Conservation (phyloP, 2,888 invertebrate species). For the Synanthedon andrenaeformis region DNA sequence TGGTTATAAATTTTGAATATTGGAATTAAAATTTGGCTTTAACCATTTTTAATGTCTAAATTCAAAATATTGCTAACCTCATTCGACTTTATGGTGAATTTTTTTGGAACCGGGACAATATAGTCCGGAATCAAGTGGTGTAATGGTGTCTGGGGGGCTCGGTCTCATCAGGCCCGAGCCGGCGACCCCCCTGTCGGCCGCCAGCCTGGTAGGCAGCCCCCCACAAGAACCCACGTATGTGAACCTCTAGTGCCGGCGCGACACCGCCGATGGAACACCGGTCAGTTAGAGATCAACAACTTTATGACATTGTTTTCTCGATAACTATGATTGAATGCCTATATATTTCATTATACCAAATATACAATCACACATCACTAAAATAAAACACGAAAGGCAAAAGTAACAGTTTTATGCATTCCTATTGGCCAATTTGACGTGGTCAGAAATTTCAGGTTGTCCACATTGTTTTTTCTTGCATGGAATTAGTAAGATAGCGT, state of each 20-base stretch:
- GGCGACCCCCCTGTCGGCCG: conserved; percentile 56
- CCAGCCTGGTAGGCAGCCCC: conserved; percentile 67
- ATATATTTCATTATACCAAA: background rate
- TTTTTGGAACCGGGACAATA: conserved; percentile 7
- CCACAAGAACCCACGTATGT: conserved; percentile 94
- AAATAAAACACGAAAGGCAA: too few relatives aligned
- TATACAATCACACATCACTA: too few relatives aligned
- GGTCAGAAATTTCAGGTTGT: too few relatives aligned
- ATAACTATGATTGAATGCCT: background rate
- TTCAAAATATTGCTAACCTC: too few relatives aligned
- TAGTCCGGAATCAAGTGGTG: conserved; percentile 72
- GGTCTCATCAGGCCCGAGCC: conserved; percentile 68
- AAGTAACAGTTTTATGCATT: too few relatives aligned
- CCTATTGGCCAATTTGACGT: too few relatives aligned
- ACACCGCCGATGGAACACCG: conserved; percentile 51
- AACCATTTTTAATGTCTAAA: too few relatives aligned
- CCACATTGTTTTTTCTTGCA: too few relatives aligned
- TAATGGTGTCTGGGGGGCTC: conserved; percentile 60
- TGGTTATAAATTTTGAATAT: too few relatives aligned
- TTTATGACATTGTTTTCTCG: conserved; percentile 6
- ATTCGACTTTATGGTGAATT: too few relatives aligned
- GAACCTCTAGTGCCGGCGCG: conserved; percentile 84
- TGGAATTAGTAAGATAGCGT: too few relatives aligned
- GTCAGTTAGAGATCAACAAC: conserved; percentile 36
- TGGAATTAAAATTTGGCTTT: too few relatives aligned